Conservation (phyloP, 2,888 invertebrate species). For the Leucophenga montana region DNA sequence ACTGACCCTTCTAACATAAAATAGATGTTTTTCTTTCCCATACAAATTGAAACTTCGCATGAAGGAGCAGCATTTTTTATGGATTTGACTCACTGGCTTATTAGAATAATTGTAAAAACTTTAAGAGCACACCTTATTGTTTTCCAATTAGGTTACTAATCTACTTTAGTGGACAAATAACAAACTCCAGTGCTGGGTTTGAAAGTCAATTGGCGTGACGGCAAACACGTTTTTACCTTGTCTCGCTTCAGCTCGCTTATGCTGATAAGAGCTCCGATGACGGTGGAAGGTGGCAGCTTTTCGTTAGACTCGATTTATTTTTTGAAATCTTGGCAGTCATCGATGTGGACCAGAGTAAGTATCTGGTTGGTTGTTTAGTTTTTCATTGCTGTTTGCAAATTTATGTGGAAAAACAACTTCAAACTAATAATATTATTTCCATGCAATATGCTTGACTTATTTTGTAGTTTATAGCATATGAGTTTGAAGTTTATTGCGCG, state of each 20-base stretch:
- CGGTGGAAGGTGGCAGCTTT: background rate
- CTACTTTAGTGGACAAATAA: conserved; percentile 3
- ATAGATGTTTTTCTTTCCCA: too few relatives aligned
- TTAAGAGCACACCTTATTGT: too few relatives aligned
- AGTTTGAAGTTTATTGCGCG: conserved; percentile 13
- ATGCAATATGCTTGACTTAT: too few relatives aligned
- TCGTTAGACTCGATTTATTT: background rate
- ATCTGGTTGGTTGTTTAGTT: background rate
- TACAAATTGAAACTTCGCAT: too few relatives aligned
- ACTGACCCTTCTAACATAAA: too few relatives aligned
- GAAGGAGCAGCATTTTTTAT: too few relatives aligned
- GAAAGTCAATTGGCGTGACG: conserved; percentile 24
- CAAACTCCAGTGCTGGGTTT: background rate
- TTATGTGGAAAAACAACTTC: background rate
- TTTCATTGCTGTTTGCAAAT: conserved; percentile 1
- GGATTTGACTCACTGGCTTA: too few relatives aligned
- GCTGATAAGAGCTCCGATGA: too few relatives aligned
- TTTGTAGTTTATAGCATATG: conserved; percentile 46
- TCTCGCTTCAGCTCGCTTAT: background rate
- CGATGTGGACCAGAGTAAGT: background rate
- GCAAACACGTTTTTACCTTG: conserved; percentile 43
- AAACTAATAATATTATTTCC: background rate
- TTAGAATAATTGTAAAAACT: too few relatives aligned
- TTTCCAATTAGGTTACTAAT: background rate
- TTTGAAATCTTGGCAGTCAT: background rate